A percentile compares a stretch with the other conserved stretches of the same genome.
phyloP scores from a whole-genome alignment of 1,140 invertebrate species.

The Drosophila dunni region DNA sequence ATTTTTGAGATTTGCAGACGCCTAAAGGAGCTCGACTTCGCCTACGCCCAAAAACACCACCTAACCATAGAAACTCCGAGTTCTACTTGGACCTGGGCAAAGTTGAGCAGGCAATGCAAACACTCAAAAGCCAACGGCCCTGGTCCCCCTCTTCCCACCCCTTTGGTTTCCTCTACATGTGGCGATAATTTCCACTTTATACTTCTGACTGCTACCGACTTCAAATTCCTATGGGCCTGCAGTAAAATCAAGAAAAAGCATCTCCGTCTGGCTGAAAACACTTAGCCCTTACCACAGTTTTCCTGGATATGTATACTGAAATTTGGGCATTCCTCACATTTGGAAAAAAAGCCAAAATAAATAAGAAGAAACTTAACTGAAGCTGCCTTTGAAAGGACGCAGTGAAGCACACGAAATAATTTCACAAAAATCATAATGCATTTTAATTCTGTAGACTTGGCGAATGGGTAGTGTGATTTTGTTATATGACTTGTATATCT shows the following conservation, averaged over 20 bases:
- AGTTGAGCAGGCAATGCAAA: conserved; percentile 75
- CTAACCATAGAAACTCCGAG: conserved; percentile 56
- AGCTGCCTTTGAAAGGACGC: conserved; percentile 56
- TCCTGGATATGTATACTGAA: conserved; percentile 28
- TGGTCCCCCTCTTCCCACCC: conserved; percentile 13
- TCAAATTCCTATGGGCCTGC: conserved; percentile 51
- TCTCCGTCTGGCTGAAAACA: conserved; percentile 41
- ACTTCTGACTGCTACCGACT: conserved; percentile 44
- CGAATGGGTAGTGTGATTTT: background rate
- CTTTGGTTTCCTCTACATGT: conserved; percentile 12
- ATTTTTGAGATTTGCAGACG: conserved; percentile 80
- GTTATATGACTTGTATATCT: background rate
- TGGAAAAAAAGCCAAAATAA: conserved; percentile 5
- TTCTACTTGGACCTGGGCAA: conserved; percentile 52
- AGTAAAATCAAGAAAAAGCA: conserved; percentile 49
- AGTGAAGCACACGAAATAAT: conserved; percentile 67
- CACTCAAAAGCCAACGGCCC: conserved; percentile 56
- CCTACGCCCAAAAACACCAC: conserved; percentile 35
- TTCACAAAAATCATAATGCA: conserved; percentile 60
- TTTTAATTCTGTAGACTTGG: conserved; percentile 33
- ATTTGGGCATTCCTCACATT: conserved; percentile 24
- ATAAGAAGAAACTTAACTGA: conserved; percentile 20
- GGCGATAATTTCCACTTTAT: conserved; percentile 79
- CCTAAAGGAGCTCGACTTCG: conserved; percentile 55
- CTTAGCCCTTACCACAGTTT: background rate